phyloP scores from a whole-genome alignment of 2,888 invertebrate genomes.

The Mimachlamys varia region DNA sequence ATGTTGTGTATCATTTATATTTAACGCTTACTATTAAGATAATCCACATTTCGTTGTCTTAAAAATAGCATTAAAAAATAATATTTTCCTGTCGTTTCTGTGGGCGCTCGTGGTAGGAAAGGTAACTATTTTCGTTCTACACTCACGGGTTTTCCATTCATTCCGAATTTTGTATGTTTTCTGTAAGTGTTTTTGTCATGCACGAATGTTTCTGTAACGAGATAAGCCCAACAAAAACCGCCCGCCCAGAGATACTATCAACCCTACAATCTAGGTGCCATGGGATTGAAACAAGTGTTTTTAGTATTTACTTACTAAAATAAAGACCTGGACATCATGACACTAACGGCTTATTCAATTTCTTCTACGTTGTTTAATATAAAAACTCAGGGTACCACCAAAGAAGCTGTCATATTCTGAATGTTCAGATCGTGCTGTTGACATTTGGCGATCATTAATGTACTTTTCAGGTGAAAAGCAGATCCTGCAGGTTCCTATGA shows the following conservation, averaged over 20 bases:
- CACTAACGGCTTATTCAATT: neutral
- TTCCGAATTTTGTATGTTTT: neutral
- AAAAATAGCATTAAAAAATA: too few relatives aligned
- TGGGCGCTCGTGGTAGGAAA: neutral
- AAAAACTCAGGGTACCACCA: neutral
- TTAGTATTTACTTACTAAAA: neutral
- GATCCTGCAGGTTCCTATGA: neutral
- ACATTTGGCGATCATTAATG: neutral
- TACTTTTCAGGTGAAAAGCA: neutral
- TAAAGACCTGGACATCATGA: neutral
- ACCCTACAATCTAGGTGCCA: neutral
- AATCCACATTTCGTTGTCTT: too few relatives aligned
- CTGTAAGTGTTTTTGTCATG: neutral
- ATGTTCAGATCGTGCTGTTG: neutral
- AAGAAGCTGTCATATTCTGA: neutral
- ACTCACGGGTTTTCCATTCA: neutral
- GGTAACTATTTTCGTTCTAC: neutral
- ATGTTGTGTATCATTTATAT: too few relatives aligned
- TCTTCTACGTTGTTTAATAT: neutral
- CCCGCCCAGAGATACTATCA: neutral
- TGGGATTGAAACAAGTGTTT: neutral
- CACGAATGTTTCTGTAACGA: neutral
- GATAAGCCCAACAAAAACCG: conserved; percentile 27
- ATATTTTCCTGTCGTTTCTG: too few relatives aligned
- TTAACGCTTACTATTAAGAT: too few relatives aligned